Conservation (phyloP, 1,140 invertebrate genomes). For the Bombus confusus region DNA sequence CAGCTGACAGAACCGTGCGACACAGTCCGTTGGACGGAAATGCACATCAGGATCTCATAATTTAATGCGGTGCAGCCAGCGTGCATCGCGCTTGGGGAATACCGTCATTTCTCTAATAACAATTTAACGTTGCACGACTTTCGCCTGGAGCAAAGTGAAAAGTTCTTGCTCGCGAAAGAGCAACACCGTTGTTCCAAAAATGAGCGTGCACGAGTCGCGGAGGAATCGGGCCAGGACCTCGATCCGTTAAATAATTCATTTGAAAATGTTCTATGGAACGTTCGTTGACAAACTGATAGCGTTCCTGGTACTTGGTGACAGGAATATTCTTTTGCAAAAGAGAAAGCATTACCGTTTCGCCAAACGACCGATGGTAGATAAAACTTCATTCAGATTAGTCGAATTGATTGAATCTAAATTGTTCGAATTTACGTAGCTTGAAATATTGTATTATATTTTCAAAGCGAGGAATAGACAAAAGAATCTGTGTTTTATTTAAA, state of each 20-base stretch:
- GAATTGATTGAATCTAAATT: not conserved
- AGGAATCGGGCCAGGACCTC: not conserved
- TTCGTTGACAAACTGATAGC: not conserved
- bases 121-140: slow-evolving; percentile 36
- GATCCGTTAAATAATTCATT: slow-evolving; percentile 14
- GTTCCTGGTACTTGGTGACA: not conserved
- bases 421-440: not conserved
- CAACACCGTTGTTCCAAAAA: not conserved
- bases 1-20: not conserved
- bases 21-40: slow-evolving; percentile 1
- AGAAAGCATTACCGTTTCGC: not conserved
- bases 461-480: not conserved
- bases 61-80: not conserved
- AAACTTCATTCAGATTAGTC: not conserved
- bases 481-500: not conserved
- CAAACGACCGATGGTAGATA: too few species aligned
- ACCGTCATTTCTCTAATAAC: slow-evolving; percentile 68
- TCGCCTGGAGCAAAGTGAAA: slow-evolving; percentile 14
- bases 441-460: not conserved
- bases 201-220: not conserved
- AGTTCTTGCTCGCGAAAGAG: not conserved
- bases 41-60: not conserved
- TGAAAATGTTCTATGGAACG: not conserved
- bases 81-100: not conserved
- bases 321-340: not conserved